A percentile compares a stretch with the other conserved stretches of the same genome.
Conservation (phyloP, 1,140 invertebrate species). For the Periplaneta americana region DNA sequence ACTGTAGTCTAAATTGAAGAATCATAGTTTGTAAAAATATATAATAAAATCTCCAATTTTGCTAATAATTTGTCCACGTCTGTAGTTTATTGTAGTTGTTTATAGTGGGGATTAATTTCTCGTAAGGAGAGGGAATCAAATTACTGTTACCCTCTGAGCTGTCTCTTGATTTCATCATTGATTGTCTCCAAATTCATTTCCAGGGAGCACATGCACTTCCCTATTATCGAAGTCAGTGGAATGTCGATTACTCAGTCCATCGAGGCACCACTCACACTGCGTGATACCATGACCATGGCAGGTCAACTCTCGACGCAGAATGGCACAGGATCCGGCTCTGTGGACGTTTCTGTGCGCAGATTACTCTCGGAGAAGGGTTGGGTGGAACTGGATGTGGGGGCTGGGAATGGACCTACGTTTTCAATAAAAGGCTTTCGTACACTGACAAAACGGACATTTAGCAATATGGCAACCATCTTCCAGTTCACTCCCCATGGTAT, state of each 20-base stretch:
- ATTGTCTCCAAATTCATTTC: too few species aligned
- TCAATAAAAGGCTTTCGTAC: slow-evolving; percentile 69
- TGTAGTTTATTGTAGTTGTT: too few species aligned
- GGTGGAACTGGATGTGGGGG: slow-evolving; percentile 73
- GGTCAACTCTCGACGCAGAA: slow-evolving; percentile 80
- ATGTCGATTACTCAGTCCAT: slow-evolving; percentile 91
- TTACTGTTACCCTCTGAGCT: too few species aligned
- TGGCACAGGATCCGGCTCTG: slow-evolving; percentile 71
- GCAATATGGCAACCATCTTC: slow-evolving; percentile 61
- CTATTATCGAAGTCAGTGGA: slow-evolving; percentile 80
- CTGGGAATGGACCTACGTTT: slow-evolving; percentile 69
- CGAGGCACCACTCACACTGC: slow-evolving; percentile 82
- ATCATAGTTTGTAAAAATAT: too few species aligned
- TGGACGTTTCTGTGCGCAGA: slow-evolving; percentile 68
- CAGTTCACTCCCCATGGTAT: slow-evolving; percentile 67
- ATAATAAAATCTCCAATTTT: too few species aligned
- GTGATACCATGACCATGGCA: slow-evolving; percentile 74
- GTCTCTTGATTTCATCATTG: not conserved
- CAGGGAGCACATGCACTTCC: slow-evolving; percentile 51
- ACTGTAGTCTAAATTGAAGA: too few species aligned
- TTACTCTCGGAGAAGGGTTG: slow-evolving; percentile 76
- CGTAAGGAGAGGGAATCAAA: too few species aligned
- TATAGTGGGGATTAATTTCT: too few species aligned
- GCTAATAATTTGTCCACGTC: too few species aligned
- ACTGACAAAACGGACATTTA: slow-evolving; percentile 62